These are phyloP conservation scores for Catajapyx aquilonaris DNA, from an alignment of 1,140 invertebrate species.

Conservation along the genomic window DNA sequence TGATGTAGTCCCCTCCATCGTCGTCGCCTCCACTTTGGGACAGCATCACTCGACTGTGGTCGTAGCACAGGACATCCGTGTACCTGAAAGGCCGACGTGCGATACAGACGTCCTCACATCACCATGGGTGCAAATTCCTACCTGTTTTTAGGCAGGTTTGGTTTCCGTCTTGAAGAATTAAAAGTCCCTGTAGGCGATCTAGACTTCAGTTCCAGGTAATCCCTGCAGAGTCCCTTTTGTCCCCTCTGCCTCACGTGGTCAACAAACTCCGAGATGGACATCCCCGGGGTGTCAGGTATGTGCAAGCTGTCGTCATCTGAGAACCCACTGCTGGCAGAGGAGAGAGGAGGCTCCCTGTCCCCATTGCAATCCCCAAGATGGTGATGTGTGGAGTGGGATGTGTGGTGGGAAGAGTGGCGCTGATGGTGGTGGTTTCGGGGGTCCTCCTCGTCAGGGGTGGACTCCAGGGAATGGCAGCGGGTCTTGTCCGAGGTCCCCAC, in stretches of 20 bases:
- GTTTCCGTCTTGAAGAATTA: constrained; percentile 39
- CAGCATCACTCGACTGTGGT: constrained; percentile 76
- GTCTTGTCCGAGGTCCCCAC: constrained; percentile 14
- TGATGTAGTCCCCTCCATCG: constrained; percentile 75
- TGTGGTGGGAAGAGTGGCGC: too few relatives aligned
- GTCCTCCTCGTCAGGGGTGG: constrained; percentile 13
- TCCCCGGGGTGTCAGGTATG: constrained; percentile 34
- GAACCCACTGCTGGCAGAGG: constrained; percentile 60
- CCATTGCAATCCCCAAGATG: too few relatives aligned
- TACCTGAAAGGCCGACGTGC: too few relatives aligned
- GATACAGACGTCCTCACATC: not conserved
- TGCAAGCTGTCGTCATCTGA: constrained; percentile 70
- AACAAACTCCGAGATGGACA: constrained; percentile 54
- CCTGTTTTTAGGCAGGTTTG: too few relatives aligned
- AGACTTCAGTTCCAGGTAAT: constrained; percentile 66
- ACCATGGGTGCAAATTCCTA: too few relatives aligned
- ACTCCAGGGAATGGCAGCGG: constrained; percentile 15
- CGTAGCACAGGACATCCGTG: constrained; percentile 87
- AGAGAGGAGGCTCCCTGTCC: constrained; percentile 41
- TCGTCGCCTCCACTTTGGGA: constrained; percentile 48
- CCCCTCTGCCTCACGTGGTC: constrained; percentile 49
- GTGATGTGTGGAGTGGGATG: too few relatives aligned
- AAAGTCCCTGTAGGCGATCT: constrained; percentile 66
- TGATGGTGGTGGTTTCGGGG: constrained; percentile 20
- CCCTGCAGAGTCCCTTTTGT: constrained; percentile 52